Evolutionary conservation across 1,140 invertebrate genomes (phyloP).

Genomic region (Pantala flavescens): DNA sequence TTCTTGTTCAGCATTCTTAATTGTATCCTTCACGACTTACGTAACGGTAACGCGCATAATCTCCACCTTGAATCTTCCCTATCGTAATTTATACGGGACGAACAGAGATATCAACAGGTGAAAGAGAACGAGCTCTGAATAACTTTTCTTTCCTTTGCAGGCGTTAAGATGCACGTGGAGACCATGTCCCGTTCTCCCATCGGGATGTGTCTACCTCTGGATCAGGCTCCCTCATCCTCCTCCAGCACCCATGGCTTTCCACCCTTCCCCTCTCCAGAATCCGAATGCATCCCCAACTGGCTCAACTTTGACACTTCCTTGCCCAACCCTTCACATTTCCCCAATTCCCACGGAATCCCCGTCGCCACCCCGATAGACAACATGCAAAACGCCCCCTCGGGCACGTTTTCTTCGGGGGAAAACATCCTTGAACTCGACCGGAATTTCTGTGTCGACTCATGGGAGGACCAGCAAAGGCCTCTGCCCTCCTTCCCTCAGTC

Average conservation of each 20-base stretch:
- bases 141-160: neutral
- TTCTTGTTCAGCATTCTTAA: too few species aligned
- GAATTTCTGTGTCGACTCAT: neutral
- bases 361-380: neutral
- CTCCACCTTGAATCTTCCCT: neutral
- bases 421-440: neutral
- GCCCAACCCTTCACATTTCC: neutral
- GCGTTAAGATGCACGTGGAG: neutral
- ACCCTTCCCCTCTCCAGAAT: neutral
- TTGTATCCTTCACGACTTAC: neutral
- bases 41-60: neutral
- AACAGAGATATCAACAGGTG: neutral
- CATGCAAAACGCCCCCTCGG: neutral
- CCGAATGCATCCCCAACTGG: neutral
- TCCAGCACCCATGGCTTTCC: neutral
- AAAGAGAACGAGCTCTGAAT: neutral
- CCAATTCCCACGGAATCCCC: neutral
- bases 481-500: neutral
- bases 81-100: neutral
- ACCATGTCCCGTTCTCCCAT: neutral
- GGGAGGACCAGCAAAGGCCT: neutral
- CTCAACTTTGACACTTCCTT: neutral
- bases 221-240: neutral
- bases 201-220: neutral
- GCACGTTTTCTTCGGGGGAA: too few species aligned